A percentile compares a stretch with the other conserved stretches of the same genome.
Evolutionary conservation across 2,113 vertebrate species (phyloP).

Genomic region (Otus sunia): DNA sequence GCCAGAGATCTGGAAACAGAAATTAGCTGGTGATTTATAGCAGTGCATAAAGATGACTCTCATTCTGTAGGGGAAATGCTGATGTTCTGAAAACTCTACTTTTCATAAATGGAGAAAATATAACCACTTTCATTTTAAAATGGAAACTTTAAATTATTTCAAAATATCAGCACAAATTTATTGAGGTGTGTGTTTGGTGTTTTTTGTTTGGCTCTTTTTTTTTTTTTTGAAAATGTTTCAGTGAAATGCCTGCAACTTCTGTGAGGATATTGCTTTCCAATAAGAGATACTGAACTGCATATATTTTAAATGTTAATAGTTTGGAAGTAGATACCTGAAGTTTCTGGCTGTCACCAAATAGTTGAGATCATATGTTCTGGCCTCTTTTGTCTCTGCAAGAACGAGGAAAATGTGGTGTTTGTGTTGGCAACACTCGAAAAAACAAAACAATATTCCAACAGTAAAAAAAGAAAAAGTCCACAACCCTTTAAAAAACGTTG

Average conservation of each 20-base stretch:
- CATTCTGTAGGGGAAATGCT: neutral
- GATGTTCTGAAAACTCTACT: neutral
- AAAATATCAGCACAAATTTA: neutral
- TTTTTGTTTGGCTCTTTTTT: no score
- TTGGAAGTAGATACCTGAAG: neutral
- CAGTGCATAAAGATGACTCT: neutral
- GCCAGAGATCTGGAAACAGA: constrained; percentile 11
- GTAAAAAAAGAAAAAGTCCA: neutral
- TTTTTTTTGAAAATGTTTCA: neutral
- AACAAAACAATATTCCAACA: neutral
- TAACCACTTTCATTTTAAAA: neutral
- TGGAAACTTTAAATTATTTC: neutral
- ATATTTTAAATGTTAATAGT: neutral
- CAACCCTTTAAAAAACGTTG: neutral
- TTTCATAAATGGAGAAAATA: neutral
- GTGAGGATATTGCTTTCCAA: neutral
- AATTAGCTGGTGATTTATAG: neutral
- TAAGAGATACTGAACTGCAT: neutral
- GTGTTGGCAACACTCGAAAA: neutral
- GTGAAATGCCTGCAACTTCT: neutral
- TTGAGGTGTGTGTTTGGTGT: neutral
- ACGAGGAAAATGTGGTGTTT: neutral
- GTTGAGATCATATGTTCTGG: neutral
- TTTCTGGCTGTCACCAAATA: neutral
- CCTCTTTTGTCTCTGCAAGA: neutral